Conservation (phyloP, 2,888 invertebrate genomes). For the Danaus chrysippus region DNA sequence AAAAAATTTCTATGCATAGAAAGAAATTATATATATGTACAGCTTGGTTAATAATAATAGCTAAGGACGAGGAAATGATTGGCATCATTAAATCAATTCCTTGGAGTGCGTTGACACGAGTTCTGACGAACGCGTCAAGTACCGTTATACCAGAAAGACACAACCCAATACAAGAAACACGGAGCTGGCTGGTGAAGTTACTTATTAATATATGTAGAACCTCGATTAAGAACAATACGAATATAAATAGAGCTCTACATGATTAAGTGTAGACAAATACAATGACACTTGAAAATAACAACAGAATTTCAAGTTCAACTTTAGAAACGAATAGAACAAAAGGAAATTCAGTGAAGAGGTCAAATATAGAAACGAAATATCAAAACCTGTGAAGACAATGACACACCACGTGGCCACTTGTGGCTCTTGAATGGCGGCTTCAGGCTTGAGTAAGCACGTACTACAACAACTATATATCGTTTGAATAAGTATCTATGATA, state of each 20-base stretch:
- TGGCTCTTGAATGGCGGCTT: constrained; percentile 17
- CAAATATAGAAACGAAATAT: constrained; percentile 14
- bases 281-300: background rate
- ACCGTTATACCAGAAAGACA: constrained; percentile 28
- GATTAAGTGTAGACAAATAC: background rate
- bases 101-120: constrained; percentile 27
- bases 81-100: constrained; percentile 30
- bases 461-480: background rate
- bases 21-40: background rate
- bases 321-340: constrained; percentile 16
- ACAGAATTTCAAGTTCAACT: constrained; percentile 6
- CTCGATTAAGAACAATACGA: background rate
- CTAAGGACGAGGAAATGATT: constrained; percentile 19
- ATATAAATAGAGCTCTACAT: no score
- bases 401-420: constrained; percentile 25
- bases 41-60: background rate
- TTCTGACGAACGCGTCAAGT: constrained; percentile 23
- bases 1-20: background rate
- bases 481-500: background rate
- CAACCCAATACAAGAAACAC: background rate
- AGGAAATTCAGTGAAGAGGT: constrained; percentile 8
- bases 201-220: background rate
- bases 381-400: constrained; percentile 19
- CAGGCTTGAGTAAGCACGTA: constrained; percentile 25
- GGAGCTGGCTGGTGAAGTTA: background rate